Evolutionary conservation across 2,888 invertebrate species (phyloP).

Genomic region (Cheilosia vernalis): DNA sequence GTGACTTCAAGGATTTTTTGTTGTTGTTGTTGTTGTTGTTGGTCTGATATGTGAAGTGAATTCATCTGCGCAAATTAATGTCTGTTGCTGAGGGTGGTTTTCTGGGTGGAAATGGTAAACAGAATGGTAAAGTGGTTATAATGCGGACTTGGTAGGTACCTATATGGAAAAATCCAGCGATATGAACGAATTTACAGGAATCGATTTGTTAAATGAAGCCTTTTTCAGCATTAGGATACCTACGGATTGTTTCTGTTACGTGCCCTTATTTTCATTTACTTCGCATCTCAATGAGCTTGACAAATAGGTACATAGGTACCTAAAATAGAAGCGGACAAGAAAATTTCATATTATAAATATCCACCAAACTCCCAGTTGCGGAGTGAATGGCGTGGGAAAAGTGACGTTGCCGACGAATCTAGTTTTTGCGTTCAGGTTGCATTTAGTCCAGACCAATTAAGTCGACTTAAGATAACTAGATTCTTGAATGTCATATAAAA

Average conservation of each 20-base stretch:
- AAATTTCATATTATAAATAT: no score
- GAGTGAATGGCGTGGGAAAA: no score
- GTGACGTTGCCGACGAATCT: no score
- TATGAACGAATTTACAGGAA: conserved; percentile 16
- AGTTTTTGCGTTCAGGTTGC: no score
- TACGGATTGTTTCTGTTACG: not conserved
- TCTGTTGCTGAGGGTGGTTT: conserved; percentile 62
- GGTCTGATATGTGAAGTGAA: conserved; percentile 31
- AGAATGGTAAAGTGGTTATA: not conserved
- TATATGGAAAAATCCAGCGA: conserved; percentile 40
- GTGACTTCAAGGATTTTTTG: conserved; percentile 55
- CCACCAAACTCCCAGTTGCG: no score
- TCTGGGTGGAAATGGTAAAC: conserved; percentile 12
- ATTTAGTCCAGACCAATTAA: no score
- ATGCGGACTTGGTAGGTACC: conserved; percentile 22
- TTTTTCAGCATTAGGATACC: not conserved
- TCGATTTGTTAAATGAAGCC: conserved; percentile 22
- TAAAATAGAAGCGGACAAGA: no score
- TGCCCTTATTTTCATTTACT: no score
- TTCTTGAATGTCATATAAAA: no score
- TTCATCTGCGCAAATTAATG: conserved; percentile 69
- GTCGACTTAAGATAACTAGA: no score
- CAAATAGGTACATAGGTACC: no score
- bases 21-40: conserved; percentile 15
- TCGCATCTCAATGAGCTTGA: no score